Base-by-base conservation (phyloP, 2,113 vertebrate species). In the Pleuronectes platessa region DNA sequence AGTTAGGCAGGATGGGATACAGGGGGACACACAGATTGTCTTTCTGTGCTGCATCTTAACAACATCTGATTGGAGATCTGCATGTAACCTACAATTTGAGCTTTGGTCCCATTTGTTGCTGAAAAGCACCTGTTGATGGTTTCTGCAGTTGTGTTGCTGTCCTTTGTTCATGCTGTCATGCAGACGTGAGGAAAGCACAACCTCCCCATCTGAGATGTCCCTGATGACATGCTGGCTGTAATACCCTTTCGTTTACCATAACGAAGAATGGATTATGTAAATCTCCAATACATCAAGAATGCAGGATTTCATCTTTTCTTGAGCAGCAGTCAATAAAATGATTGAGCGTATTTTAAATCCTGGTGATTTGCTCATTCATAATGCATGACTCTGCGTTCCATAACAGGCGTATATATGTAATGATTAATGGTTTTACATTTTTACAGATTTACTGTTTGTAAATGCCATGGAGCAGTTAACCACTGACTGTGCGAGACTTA, bases 241-340 rank as follows among this genome's bases (percentile, higher is more conserved):
- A 70, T 21, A 67, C 60, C 56, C 2, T 0, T 0, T 0, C 18
- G 27, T 49, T 67, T 67, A 61, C 60, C 62, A 61, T 75, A 55
- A 42, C 54, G 74, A 47, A 58, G 21, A 26, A 74, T 75, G 77
- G 85, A 86, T 81, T 86, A 79, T 78, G 71, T 60, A 79, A 70
- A 83, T 72, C 62, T 68, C 15, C 27, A 42, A 49, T 58, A 72
- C 54, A 73, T 71, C 70, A 73, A 74, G 35, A 72, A 73, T 42
- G 24, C 0, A 2, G 31, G 64, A 64, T 37, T 82, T 51, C 42
- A 68, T 60, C 18, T 65, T 71, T 55, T 72, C 59, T 61, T 2
- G 14, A 71, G 71, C 62, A 47, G 26, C 64, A 68, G 68, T 80
- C 67, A 66, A 61, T 71, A 68, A 62, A 73, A 54, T 56, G 65